Evolutionary conservation across 2,888 invertebrate species (phyloP).

Genomic region (Metopia argyrocephala): DNA sequence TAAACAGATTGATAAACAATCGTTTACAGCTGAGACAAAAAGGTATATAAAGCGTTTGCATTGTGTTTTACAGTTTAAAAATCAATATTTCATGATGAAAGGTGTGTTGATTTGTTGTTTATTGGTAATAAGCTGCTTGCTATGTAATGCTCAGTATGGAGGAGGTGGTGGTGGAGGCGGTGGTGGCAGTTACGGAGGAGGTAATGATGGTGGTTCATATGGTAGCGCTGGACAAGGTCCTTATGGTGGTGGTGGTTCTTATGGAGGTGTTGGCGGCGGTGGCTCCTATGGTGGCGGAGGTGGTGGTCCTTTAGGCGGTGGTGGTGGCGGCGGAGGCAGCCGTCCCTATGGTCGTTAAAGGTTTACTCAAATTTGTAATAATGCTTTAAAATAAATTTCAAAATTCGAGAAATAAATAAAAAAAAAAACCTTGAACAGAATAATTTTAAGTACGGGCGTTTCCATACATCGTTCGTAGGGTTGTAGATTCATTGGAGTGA

Average conservation of each 20-base stretch:
- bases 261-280: neutral
- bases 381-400: neutral
- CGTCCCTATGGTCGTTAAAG: neutral
- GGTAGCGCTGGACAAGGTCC: conserved; percentile 21
- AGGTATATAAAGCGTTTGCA: neutral
- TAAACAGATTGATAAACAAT: neutral
- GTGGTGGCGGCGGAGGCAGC: conserved; percentile 3
- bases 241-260: conserved; percentile 14
- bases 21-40: neutral
- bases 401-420: neutral
- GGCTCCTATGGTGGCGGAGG: conserved; percentile 17
- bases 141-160: conserved; percentile 41
- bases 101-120: conserved; percentile 7
- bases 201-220: conserved; percentile 13
- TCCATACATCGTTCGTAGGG: no score
- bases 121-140: conserved; percentile 31
- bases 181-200: conserved; percentile 9
- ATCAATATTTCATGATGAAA: neutral
- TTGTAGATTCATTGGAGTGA: no score
- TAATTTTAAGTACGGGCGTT: no score
- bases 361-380: neutral
- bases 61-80: neutral
- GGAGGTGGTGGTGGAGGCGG: conserved; percentile 22
- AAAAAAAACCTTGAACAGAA: no score
- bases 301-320: conserved; percentile 8